These are phyloP conservation scores for Taeniopygia guttata DNA, from an alignment of 2,797 vertebrate species.

Conservation along the genomic window DNA sequence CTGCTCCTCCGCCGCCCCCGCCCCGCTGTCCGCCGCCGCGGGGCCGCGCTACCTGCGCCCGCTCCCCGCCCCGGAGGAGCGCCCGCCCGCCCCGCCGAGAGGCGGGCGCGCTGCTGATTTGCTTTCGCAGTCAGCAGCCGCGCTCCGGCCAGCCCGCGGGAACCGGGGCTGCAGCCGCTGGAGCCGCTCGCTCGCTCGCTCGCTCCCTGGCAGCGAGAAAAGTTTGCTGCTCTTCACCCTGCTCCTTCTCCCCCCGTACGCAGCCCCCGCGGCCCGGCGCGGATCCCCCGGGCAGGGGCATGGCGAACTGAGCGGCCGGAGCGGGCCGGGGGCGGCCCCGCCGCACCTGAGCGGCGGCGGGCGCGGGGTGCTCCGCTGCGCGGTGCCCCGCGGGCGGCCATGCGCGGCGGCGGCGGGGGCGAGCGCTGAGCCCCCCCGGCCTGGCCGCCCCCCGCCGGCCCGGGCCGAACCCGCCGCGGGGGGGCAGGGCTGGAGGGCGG, in stretches of 20 bases:
- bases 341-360: conserved; percentile 6
- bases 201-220: neutral
- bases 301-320: neutral
- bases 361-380: neutral
- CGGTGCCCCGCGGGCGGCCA: neutral
- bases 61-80: conserved; percentile 37
- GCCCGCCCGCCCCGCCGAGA: neutral
- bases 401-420: neutral
- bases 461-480: neutral
- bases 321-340: neutral
- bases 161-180: conserved; percentile 7
- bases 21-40: neutral
- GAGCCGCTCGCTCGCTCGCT: neutral
- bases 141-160: conserved; percentile 9
- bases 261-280: neutral
- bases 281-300: conserved; percentile 32
- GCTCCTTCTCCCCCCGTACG: neutral
- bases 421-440: neutral
- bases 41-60: conserved; percentile 34
- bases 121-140: neutral
- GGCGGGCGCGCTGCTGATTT: neutral
- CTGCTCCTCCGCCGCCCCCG: neutral
- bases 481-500: neutral
- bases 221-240: neutral
- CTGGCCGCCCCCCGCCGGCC: neutral